Evolutionary conservation across 2,888 invertebrate species (phyloP), one percentile per base, ranked within the genome.

Genomic region (Frankliniella fusca): DNA sequence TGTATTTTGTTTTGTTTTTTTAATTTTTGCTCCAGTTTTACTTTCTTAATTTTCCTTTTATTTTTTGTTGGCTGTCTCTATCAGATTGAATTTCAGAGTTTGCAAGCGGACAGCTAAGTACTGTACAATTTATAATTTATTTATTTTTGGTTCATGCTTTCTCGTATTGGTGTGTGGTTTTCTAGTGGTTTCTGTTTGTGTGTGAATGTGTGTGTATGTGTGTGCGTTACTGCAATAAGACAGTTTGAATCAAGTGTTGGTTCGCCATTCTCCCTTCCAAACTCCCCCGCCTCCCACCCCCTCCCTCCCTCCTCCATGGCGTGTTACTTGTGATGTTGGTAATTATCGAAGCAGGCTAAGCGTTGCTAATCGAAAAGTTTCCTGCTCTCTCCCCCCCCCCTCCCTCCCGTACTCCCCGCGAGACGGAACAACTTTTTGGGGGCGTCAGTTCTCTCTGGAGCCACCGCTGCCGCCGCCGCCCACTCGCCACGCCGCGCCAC

Each of bases 321-420:
- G 54, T 54, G 54, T 54, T 76, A 10, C 70, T 61, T 61, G 70
- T 76, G 70, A 27, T 76, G 70, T 27, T 27, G 23, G 70, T 76
- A 76, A 76, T 76, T 76, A 76, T 76, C 70, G 70, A 27, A 27
- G 9, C 70, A 9, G 70, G 70, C 70, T 76, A 76, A 76, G 70
- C 70, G 70, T 76, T 76, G 70, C 70, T 76, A 76, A 76, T 76
- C 70, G 70, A 76, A 76, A 76, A 76, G 70, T 76, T 76, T 76
- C 70, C 70, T 76, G 27, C 54, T 54, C 54, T 5, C 5, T 5
- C 5, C 38, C 38, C 38, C 5, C 5, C 38, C 5, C 5, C 38
- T 38, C 38, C 38, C 38, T 38, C 38, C n/a, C n/a, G n/a, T 38
- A 38, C 38, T 38, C 54, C 5, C 23, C 10, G 70, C n/a, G 70